A percentile compares a stretch with the other conserved stretches of the same genome.
Evolutionary conservation across 2,113 vertebrate species (phyloP).

Genomic region (Rattus rattus): DNA sequence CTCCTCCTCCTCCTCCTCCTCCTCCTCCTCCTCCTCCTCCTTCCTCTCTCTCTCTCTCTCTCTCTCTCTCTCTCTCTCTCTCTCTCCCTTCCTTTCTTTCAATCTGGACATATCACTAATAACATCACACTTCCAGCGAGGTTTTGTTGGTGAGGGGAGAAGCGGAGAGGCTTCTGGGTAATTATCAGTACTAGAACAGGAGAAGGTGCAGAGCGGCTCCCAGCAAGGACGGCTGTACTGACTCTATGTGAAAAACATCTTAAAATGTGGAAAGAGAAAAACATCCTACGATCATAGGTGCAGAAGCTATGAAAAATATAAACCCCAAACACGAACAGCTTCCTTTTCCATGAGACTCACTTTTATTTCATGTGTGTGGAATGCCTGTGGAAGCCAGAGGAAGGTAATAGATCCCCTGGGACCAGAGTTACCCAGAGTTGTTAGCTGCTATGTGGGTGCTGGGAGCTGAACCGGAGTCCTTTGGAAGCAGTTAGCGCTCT

Average conservation of each 20-base stretch:
- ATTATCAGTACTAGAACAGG: not conserved
- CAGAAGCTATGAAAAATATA: conserved; percentile 35
- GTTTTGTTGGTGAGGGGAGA: conserved; percentile 11
- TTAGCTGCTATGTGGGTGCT: not conserved
- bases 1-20: no score
- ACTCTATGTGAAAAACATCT: not conserved
- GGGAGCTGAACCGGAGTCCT: not conserved
- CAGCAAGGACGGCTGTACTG: not conserved
- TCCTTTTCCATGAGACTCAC: not conserved
- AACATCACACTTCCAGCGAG: not conserved
- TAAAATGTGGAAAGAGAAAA: conserved; percentile 7
- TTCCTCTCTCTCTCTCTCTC: no score
- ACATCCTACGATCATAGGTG: not conserved
- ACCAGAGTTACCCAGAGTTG: not conserved
- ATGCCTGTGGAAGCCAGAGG: not conserved
- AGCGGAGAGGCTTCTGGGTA: not conserved
- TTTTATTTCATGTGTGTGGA: not conserved
- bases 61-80: not conserved
- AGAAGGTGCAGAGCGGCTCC: not conserved
- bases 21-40: no score
- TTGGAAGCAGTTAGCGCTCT: not conserved
- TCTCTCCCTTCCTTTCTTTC: not conserved
- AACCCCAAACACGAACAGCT: conserved; percentile 25
- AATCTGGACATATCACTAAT: not conserved
- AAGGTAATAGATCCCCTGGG: not conserved